Evolutionary conservation across 2,113 vertebrate genomes (phyloP).

Genomic region (Beaufortia kweichowensis): DNA sequence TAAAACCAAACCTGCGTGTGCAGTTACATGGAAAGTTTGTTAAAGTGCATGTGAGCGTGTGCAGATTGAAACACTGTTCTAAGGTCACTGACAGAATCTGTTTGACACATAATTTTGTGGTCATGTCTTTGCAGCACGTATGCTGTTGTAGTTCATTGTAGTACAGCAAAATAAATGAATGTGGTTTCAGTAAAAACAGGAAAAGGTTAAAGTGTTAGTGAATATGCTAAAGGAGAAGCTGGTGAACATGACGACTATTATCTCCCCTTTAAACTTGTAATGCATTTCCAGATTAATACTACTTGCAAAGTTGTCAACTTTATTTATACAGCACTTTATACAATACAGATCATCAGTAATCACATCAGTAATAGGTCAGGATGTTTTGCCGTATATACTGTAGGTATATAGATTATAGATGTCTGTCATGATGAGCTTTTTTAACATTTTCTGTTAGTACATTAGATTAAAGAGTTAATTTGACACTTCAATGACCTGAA

Average conservation of each 20-base stretch:
- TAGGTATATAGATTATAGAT: no score
- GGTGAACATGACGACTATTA: background rate
- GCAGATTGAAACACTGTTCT: background rate
- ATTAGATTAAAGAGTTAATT: no score
- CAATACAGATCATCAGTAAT: no score
- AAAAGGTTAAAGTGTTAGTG: background rate
- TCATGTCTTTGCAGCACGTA: background rate
- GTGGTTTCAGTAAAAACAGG: background rate
- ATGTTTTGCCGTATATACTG: no score
- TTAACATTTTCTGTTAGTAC: no score
- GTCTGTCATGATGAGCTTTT: no score
- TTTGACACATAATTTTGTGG: background rate
- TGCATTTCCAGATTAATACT: no score
- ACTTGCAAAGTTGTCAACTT: no score
- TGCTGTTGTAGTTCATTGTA: background rate
- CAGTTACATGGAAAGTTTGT: conserved; percentile 9
- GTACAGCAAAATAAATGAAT: background rate
- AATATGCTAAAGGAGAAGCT: background rate
- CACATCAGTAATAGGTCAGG: no score
- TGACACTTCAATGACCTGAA: no score
- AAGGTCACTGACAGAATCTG: background rate
- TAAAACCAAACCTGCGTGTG: background rate
- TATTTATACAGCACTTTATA: no score
- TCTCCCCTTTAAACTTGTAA: no score
- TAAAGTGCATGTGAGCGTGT: conserved; percentile 13